Base-by-base conservation (phyloP, 2,113 vertebrate species). In the Engraulis encrasicolus region DNA sequence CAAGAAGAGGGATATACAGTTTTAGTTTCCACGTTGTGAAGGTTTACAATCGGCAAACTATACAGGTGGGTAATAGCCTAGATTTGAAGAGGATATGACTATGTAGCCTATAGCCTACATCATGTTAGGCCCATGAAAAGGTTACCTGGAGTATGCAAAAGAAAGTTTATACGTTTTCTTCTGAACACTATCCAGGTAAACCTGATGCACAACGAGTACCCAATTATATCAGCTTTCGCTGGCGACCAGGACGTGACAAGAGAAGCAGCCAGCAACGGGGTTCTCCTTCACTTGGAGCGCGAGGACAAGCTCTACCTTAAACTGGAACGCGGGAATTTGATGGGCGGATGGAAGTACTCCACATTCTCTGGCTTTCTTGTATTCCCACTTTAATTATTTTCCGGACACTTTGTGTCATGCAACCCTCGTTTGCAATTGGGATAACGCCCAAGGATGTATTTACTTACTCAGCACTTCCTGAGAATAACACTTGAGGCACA, bases 11-110 rank as follows among this genome's bases (percentile, higher is more conserved):
- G 40, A 97, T 97, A 88, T 97, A 97, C 93, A 97, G 96, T 92
- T 97, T 97, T 94, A 97, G 96, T 89, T 97, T 97, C 90, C 96
- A 97, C 50, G 96, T 97, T 90, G 96, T 97, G 86, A 97, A 97
- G 92, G 96, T 97, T 79, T 97, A 97, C 93, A 97, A 97, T 92
- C 94, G 96, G 89, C 96, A 97, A 91, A 97, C 96, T 37, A 97
- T 97, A 90, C 96, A 97, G 96, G 96, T 96, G 90, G 89, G 95
- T 93, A n/a, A n/a, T n/a, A n/a, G n/a, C n/a, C n/a, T n/a, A n/a
- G n/a, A n/a, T n/a, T n/a, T n/a, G n/a, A n/a, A 82, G 11, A 1
- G 23, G 23, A 66, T 15, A 31, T 7, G 9, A 31, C 58, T n/a
- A n/a, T n/a, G n/a, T n/a, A n/a, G n/a, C n/a, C n/a, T n/a, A n/a